These are phyloP conservation scores for Eupleurogrammus muticus DNA, from an alignment of 2,797 vertebrate species.

Conservation along the genomic window DNA sequence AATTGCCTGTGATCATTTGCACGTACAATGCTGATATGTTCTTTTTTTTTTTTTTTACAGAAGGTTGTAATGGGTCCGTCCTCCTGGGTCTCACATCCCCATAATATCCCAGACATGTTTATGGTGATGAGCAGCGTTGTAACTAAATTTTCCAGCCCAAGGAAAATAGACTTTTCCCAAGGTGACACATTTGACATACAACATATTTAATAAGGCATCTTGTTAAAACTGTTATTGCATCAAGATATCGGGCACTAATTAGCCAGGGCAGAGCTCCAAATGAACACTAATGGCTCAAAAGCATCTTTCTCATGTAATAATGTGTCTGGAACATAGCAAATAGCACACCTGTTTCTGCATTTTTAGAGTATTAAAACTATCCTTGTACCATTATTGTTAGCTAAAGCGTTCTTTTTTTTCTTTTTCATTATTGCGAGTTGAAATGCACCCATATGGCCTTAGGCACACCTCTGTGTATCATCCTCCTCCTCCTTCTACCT, in stretches of 20 bases:
- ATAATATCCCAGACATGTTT: conserved; percentile 47
- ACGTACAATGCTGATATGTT: conserved; percentile 49
- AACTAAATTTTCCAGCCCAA: conserved; percentile 12
- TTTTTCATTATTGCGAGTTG: conserved; percentile 36
- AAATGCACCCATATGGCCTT: conserved; percentile 53
- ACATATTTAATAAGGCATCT: conserved; percentile 31
- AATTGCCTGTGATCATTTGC: conserved; percentile 70
- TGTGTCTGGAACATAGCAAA: conserved; percentile 21
- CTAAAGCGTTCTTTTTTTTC: conserved; percentile 32
- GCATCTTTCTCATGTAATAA: conserved; percentile 42
- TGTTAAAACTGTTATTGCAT: conserved; percentile 15
- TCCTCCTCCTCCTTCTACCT: conserved; percentile 39
- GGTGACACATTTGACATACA: conserved; percentile 31
- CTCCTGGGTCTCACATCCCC: conserved; percentile 45
- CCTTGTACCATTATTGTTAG: conserved; percentile 28
- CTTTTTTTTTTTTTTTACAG: conserved; percentile 62
- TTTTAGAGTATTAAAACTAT: conserved; percentile 44
- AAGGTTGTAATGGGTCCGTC: conserved; percentile 36
- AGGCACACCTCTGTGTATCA: conserved; percentile 31
- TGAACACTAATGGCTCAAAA: conserved; percentile 55
- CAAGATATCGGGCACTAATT: conserved; percentile 46
- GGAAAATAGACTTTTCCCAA: conserved; percentile 42
- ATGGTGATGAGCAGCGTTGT: conserved; percentile 47
- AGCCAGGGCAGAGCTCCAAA: conserved; percentile 46
- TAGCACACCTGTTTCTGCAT: conserved; percentile 42